Evolutionary conservation across 2,888 invertebrate genomes (phyloP), one percentile per base, ranked within the genome.

Genomic region (Crossocerus cetratus): DNA sequence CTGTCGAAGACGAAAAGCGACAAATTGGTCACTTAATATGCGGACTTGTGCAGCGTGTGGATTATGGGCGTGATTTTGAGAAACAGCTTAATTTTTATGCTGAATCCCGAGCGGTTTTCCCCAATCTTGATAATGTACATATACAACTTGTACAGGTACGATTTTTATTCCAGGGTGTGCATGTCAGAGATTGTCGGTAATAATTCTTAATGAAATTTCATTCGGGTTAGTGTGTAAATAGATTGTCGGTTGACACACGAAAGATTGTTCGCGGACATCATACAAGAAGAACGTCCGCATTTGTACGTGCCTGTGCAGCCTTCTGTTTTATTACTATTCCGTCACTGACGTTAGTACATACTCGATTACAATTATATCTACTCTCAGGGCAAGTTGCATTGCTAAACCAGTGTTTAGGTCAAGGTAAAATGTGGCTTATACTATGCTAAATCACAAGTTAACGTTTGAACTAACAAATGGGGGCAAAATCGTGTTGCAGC

Each of bases 251-350:
- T 81, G 93, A 93, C 86, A 94, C 93, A 14, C 91, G 93, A 49
- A 92, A 91, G 85, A 93, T 95, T 69, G 94, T 96, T 2, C 93
- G 94, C 78, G 95, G 95, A 2, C 93, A 94, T 85, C 96, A 96
- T 85, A 94, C 95, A 0, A 92, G 94, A 74, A 95, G 96, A 90
- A 96, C 96, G 2, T 94, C 94, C 14, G 95, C 96, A 83, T 96
- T 98, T 92, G 96, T 96, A 42, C 94, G 97, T 86, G 98, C 99
- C 2, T 99, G 99, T 91, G 95, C 97, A 56, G 99, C 99, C 0
- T 99, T 97, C 91, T 95, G 96, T 90, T 99, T 95, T 91, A 98
- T 99, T 75, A 99, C 99, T 8, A 96, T 98, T 88, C 99, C 99
- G n/a, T 98, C 98, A 14, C 93, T 99, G 87, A 94, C 93, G 83